Conservation (phyloP, 2,888 invertebrate species). For the Myopa tessellatipennis region DNA sequence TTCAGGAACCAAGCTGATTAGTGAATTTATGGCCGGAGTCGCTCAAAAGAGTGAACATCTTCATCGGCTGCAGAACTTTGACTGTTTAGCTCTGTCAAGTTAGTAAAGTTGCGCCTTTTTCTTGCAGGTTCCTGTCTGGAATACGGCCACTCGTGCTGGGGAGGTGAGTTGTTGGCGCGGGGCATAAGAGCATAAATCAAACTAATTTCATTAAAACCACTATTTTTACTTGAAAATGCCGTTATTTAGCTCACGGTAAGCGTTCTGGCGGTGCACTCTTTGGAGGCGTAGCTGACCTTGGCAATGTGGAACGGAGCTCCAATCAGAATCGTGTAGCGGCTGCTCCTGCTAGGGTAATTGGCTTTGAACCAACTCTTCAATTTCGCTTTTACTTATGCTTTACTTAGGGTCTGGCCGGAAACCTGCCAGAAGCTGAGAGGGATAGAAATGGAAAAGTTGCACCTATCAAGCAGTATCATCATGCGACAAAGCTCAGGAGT, state of each 20-base stretch:
- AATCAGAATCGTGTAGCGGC: slow-evolving; percentile 16
- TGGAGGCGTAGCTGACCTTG: slow-evolving; percentile 21
- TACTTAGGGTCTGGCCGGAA: not conserved
- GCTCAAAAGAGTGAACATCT: not conserved
- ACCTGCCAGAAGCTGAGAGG: not conserved
- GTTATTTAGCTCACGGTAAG: slow-evolving; percentile 57
- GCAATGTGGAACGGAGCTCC: slow-evolving; percentile 5
- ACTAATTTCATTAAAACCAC: not conserved
- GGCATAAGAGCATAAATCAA: not conserved
- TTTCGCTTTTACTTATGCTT: not conserved
- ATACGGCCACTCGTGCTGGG: slow-evolving; percentile 67
- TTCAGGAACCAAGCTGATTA: slow-evolving; percentile 7
- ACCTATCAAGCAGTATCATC: not conserved
- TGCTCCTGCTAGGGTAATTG: not conserved
- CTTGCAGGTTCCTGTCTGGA: slow-evolving; percentile 64
- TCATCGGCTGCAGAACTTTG: not conserved
- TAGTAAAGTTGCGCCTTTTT: slow-evolving; percentile 19
- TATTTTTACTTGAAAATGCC: not conserved
- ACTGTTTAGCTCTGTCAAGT: not conserved
- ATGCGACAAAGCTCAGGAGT: not conserved
- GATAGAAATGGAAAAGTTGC: not conserved
- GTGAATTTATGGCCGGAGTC: slow-evolving; percentile 7
- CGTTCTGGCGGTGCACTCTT: slow-evolving; percentile 50
- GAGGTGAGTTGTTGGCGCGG: slow-evolving; percentile 57
- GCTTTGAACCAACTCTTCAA: not conserved